Evolutionary conservation across 2,113 vertebrate species (phyloP).

Genomic region (Trochalopteron elliotii): DNA sequence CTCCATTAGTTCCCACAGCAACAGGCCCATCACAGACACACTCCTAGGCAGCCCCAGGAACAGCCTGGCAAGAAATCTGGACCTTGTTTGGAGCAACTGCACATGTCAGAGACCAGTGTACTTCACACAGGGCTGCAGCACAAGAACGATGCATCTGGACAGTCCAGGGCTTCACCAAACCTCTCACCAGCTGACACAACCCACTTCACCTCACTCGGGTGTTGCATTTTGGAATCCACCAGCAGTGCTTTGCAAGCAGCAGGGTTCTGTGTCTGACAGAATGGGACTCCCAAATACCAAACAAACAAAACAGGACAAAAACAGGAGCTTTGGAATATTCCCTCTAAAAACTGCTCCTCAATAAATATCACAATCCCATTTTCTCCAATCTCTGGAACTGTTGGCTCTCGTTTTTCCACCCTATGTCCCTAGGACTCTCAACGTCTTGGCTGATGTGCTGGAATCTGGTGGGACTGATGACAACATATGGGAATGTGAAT

Average conservation of each 20-base stretch:
- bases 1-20: constrained; percentile 23
- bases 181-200: neutral
- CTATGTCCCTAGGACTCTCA: accelerated
- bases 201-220: neutral
- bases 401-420: neutral
- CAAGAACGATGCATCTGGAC: accelerated
- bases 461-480: neutral
- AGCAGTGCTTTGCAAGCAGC: neutral
- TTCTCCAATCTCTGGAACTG: neutral
- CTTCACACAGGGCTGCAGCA: neutral
- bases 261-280: neutral
- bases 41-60: neutral
- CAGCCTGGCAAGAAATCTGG: neutral
- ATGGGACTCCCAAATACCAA: neutral
- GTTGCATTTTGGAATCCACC: neutral
- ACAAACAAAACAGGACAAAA: neutral
- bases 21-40: neutral
- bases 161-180: neutral
- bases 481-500: neutral
- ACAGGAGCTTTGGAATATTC: neutral
- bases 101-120: neutral
- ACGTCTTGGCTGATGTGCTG: neutral
- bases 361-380: accelerated
- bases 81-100: neutral
- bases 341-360: neutral